Base-by-base conservation (phyloP, 2,797 vertebrate species). In the Uromys caudimaculatus region DNA sequence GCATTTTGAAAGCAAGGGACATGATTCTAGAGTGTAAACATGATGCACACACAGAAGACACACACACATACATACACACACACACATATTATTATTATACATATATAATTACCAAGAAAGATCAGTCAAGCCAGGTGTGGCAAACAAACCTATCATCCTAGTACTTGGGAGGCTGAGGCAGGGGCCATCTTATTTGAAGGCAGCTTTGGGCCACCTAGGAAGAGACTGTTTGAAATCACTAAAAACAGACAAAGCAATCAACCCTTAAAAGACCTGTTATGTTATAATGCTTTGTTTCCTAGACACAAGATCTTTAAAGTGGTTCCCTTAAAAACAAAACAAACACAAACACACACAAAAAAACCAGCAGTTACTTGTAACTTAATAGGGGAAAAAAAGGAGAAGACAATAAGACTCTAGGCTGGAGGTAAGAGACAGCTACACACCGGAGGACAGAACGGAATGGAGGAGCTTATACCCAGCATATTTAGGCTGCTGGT, bases 281-380 rank as follows among this genome's bases (percentile, higher is more conserved):
- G 10, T 27, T 91, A 19, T 14, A 71, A 79, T 69, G 44, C 90
- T 76, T 82, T 71, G 60, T 54, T 77, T 77, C 50, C 35, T 50
- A 71, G 3, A 71, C 24, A 89, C 2, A 97, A 92, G 41, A 64
- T n/a, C 23, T 95, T 52, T 94, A 92, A 96, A 95, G 50, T 67
- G 89, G 86, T 52, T 89, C 47, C 52, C 52, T 96, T 75, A 44
- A 94, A 85, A 95, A 82, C 95, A 87, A 86, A 75, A 76, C 44
- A 7, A 23, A 76, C 44, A 44, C 35, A 71, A 35, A 69, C 17
- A 17, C 60, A 38, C 17, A 38, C 9, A 75, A 27, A 13, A 14
- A 76, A 47, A 16, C 2, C 62, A 95, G 60, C 52, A 82, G 54
- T 41, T 93, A 78, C 4, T 35, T 78, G 21, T 54, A 88, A 94